These are phyloP conservation scores for Tetheella fluctuosa DNA, from an alignment of 2,888 invertebrate genomes.

Conservation along the genomic window DNA sequence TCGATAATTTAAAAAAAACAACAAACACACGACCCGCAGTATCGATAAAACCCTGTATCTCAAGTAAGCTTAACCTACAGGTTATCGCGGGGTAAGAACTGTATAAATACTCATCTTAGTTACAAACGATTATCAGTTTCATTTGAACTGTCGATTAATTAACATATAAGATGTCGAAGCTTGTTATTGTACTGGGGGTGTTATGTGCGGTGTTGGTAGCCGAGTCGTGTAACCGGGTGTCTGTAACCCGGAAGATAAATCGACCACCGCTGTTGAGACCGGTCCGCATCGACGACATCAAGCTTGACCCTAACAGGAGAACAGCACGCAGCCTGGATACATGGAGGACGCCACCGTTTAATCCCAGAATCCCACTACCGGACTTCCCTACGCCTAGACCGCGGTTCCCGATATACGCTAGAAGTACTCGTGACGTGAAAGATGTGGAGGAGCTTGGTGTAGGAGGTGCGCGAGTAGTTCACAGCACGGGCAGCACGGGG, in stretches of 20 bases:
- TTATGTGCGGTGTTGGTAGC: neutral
- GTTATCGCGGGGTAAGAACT: conserved; percentile 12
- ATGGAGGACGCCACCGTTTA: neutral
- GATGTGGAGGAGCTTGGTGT: neutral
- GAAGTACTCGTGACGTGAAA: neutral
- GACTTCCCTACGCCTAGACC: neutral
- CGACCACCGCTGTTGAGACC: neutral
- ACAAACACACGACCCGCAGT: neutral
- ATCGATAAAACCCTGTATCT: conserved; percentile 1
- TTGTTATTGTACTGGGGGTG: neutral
- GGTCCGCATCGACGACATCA: conserved; percentile 8
- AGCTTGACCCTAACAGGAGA: conserved; percentile 8
- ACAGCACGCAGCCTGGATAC: neutral
- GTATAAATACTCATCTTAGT: conserved; percentile 6
- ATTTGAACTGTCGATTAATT: neutral
- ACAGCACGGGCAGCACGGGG: neutral
- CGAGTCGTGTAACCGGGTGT: neutral
- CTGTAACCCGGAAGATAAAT: neutral
- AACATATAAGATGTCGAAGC: neutral
- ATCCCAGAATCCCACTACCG: neutral
- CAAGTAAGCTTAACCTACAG: neutral
- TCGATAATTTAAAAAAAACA: neutral
- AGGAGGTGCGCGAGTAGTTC: neutral
- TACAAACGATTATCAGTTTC: neutral
- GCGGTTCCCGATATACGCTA: neutral